A percentile compares a stretch with the other conserved stretches of the same genome.
Evolutionary conservation across 2,888 invertebrate species (phyloP).

Genomic region (Ochropacha duplaris): DNA sequence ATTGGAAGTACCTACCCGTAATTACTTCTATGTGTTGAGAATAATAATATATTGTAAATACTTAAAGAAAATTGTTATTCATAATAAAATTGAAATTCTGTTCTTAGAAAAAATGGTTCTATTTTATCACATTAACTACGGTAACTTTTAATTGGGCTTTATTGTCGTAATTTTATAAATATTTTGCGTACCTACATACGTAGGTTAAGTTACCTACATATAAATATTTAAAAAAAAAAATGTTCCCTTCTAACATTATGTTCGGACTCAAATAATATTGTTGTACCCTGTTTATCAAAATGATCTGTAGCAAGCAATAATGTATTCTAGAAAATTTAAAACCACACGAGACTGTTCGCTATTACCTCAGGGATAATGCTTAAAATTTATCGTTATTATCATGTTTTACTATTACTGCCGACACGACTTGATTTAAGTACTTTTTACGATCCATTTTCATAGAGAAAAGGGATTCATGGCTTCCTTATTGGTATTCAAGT

Average conservation of each 20-base stretch:
- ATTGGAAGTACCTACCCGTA: neutral
- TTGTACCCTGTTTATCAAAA: neutral
- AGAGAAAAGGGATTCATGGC: neutral
- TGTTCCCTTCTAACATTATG: neutral
- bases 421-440: neutral
- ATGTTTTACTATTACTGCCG: slow-evolving; percentile 3
- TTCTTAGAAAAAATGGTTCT: no score
- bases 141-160: no score
- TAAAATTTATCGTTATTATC: neutral
- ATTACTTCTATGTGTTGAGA: no score
- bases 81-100: no score
- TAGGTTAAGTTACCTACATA: no score
- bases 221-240: no score
- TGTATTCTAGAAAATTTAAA: neutral
- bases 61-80: no score
- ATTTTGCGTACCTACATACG: no score
- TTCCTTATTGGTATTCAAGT: neutral
- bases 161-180: no score
- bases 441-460: neutral
- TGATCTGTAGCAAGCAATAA: neutral
- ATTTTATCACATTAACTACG: no score
- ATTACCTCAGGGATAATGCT: neutral
- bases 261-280: neutral
- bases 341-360: neutral
- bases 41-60: no score